Evolutionary conservation across 2,888 invertebrate species (phyloP).

Genomic region (Nipponacmea schrenckii): DNA sequence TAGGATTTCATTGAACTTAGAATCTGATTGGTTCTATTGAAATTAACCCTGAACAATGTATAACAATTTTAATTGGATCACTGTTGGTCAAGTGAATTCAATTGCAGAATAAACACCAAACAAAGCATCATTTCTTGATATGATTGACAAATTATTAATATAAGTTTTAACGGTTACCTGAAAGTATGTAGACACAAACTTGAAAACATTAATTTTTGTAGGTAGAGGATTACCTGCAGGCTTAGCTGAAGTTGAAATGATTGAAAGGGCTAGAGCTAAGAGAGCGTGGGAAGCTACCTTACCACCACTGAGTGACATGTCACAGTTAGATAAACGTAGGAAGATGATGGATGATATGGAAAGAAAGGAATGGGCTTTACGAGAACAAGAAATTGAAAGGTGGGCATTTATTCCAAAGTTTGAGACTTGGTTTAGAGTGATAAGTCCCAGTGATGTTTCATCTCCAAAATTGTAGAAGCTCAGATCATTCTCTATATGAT

Average conservation of each 20-base stretch:
- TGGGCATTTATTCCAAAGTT: constrained; percentile 31
- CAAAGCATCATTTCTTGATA: no score
- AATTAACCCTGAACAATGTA: background rate
- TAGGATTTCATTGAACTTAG: background rate
- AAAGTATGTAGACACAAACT: no score
- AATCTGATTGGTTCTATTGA: background rate
- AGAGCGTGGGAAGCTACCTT: constrained; percentile 75
- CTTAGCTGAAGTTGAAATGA: constrained; percentile 73
- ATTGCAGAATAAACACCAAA: no score
- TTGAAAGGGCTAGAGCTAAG: constrained; percentile 78
- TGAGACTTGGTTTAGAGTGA: no score
- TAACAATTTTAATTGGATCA: no score
- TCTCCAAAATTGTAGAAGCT: background rate
- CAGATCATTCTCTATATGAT: no score
- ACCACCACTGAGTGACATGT: constrained; percentile 71
- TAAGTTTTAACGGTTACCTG: no score
- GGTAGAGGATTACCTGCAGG: constrained; percentile 76
- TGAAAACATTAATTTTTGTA: no score
- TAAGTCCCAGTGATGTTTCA: background rate
- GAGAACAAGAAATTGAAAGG: constrained; percentile 77
- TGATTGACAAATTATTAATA: no score
- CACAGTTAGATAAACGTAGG: constrained; percentile 74
- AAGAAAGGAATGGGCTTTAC: constrained; percentile 83
- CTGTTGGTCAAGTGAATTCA: no score
- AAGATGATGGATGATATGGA: constrained; percentile 83